phyloP scores from a whole-genome alignment of 2,113 vertebrate genomes.

The Columbina picui region DNA sequence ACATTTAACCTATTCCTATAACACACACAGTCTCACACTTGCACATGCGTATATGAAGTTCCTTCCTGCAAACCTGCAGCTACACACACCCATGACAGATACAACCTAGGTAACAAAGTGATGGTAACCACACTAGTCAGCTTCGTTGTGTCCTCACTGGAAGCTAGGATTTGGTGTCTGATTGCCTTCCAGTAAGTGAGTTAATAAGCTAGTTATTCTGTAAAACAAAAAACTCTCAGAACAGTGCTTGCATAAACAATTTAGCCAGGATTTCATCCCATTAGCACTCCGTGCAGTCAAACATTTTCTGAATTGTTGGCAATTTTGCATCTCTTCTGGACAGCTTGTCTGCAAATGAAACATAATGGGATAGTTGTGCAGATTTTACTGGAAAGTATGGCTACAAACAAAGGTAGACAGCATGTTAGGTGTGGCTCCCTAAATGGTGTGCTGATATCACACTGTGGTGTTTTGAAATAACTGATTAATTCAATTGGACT shows the following conservation, averaged over 20 bases:
- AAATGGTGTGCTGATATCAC: not conserved
- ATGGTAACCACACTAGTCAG: not conserved
- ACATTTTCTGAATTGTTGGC: constrained; percentile 18
- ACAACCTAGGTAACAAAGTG: not conserved
- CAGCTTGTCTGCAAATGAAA: not conserved
- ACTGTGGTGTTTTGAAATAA: not conserved
- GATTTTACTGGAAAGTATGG: not conserved
- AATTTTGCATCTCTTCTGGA: constrained; percentile 25
- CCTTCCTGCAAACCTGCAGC: not conserved
- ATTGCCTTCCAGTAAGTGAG: constrained; percentile 24
- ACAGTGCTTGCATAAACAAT: constrained; percentile 19
- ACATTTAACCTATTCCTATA: not conserved
- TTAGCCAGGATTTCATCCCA: constrained; percentile 26
- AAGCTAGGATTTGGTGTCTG: not conserved
- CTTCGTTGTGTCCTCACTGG: not conserved
- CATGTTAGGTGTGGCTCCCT: not conserved
- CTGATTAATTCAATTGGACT: not conserved
- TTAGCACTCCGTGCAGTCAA: constrained; percentile 9
- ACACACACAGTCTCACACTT: not conserved
- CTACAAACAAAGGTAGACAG: not conserved
- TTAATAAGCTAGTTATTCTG: constrained; percentile 59
- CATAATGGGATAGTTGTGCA: not conserved
- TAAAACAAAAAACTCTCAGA: constrained; percentile 23
- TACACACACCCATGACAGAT: not conserved
- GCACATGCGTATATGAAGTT: not conserved